Base-by-base conservation (phyloP, 2,888 invertebrate species). In the Pomacea canaliculata region DNA sequence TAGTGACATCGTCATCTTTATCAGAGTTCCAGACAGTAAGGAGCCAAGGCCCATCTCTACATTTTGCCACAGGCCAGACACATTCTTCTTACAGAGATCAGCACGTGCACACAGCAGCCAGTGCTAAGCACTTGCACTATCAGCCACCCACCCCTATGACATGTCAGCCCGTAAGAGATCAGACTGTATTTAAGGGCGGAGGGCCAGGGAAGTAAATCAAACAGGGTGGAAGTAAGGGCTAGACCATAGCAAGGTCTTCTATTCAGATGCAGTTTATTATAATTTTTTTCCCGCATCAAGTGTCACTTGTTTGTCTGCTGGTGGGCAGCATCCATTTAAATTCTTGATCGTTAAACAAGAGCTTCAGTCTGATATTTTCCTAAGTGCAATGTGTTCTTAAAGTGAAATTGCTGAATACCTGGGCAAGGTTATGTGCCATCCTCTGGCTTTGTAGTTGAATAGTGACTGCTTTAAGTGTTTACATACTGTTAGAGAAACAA, bases 101-200 rank as follows among this genome's bases (percentile, higher is more conserved):
- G 80, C 79, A 79, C 77, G 77, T 85, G 76, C 82, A 85, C 79
- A 77, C 82, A 76, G 72, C 83, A 76, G 72, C 82, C 78, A 76
- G 86, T 83, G 82, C 84, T 80, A 71, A 84, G 78, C 88, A 88
- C 69, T 82, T 85, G n/a, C 86, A 86, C 74, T 92, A 92, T 85
- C 92, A 92, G 81, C 92, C 92, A 13, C 89, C 92, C 27, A 90
- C 91, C 79, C 92, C 92, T 1, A 91, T 92, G 89, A 92, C 91
- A 73, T 92, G 92, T 83, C 91, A 92, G 79, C 92, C 92, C 62
- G 84, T 87, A 65, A 79, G 80, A 70, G 82, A 83, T 27, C 73
- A 81, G 16, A 69, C 75, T 56, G 68, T 79, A 62, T 76, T 78
- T 48, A 70, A 81, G 82, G 80, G 80, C 79, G 82, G 81, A 81